Percentiles rank a stretch among this genome's conserved stretches.
Evolutionary conservation across 2,888 invertebrate genomes (phyloP).

Genomic region (Caenorhabditis doughertyi): DNA sequence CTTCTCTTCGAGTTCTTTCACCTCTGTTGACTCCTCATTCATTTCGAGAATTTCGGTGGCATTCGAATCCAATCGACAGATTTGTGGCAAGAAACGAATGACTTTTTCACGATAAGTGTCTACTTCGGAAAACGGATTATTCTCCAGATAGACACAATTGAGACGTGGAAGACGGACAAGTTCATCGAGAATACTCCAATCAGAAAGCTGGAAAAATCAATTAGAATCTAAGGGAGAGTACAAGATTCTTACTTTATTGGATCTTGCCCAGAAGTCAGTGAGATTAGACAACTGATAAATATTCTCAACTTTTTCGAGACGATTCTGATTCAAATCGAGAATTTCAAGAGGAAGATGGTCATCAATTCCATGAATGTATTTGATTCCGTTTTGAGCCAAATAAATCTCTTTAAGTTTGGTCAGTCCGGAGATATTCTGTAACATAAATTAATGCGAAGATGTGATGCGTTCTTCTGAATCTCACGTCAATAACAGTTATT

Average conservation of each 20-base stretch:
- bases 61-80: no score
- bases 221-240: not conserved
- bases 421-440: constrained; percentile 89
- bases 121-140: constrained; percentile 69
- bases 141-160: constrained; percentile 74
- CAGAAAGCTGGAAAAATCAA: constrained; percentile 58
- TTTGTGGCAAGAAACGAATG: constrained; percentile 67
- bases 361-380: constrained; percentile 88
- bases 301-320: constrained; percentile 71
- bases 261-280: constrained; percentile 79
- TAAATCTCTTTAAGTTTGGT: constrained; percentile 91
- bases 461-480: not conserved
- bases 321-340: constrained; percentile 78
- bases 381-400: constrained; percentile 93
- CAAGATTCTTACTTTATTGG: constrained; percentile 69
- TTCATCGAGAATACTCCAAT: constrained; percentile 72
- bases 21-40: no score
- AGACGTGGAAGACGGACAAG: constrained; percentile 70
- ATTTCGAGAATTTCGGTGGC: no score
- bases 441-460: not conserved
- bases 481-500: constrained; percentile 67
- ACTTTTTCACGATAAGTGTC: constrained; percentile 56
- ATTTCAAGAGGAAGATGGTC: constrained; percentile 78
- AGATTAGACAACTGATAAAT: constrained; percentile 72
- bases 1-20: no score